phyloP scores from a whole-genome alignment of 2,113 vertebrate genomes.

The Tringa solitaria region DNA sequence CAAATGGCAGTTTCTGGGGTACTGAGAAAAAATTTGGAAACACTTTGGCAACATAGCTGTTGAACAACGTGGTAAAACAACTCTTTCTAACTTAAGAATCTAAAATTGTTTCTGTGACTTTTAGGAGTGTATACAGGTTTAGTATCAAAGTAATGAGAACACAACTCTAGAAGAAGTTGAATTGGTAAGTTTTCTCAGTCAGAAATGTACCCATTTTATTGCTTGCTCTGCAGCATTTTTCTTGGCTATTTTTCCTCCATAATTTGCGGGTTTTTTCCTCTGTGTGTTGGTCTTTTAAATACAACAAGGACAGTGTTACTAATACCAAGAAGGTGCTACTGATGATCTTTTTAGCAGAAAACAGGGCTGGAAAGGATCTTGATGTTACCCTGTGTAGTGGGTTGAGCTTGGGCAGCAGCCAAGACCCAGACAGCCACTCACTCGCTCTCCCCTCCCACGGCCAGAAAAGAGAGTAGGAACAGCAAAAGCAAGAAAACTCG shows the following conservation, averaged over 20 bases:
- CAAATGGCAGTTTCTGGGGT: not conserved
- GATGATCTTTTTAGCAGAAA: not conserved
- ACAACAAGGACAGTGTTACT: not conserved
- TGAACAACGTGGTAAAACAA: not conserved
- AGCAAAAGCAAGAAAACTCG: not conserved
- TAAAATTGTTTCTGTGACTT: not conserved
- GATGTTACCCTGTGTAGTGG: not conserved
- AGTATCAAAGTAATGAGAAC: not conserved
- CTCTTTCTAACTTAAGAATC: not conserved
- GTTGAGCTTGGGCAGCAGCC: not conserved
- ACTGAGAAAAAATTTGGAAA: not conserved
- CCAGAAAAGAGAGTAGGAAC: not conserved
- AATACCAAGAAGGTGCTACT: not conserved
- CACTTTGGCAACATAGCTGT: not conserved
- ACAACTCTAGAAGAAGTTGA: not conserved
- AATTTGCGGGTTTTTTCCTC: not conserved
- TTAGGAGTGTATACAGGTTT: not conserved
- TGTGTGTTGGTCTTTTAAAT: not conserved
- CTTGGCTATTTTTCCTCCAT: not conserved
- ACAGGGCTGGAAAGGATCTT: not conserved
- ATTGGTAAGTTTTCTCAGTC: not conserved
- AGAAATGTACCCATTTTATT: not conserved
- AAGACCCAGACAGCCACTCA: not conserved
- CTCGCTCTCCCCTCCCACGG: fast-evolving
- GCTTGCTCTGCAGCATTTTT: not conserved